Evolutionary conservation across 23 tunicate species (phyloP), one percentile per base, ranked within the genome.

Genomic region (Ascidia mentula): DNA sequence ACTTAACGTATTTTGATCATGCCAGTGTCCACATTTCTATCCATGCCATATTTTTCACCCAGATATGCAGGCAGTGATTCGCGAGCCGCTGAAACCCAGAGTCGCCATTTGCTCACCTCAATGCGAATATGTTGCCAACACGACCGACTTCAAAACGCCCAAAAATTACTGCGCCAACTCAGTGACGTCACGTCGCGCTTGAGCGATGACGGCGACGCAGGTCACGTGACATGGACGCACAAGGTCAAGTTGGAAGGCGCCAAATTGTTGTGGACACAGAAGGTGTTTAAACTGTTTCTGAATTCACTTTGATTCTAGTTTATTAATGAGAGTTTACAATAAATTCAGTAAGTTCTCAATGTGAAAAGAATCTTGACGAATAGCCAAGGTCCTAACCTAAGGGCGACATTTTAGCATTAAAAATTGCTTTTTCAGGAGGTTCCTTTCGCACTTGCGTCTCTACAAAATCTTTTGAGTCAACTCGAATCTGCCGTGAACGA

Each of bases 101-200:
- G 5, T 2, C 46, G 53, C 18, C 79, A 75, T 36, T 35, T 75
- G 18, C 79, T 75, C 30, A 22, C 22, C 40, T 35, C 38, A 1
- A 18, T 75, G 46, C 46, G 37, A 1, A 32, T 38, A 6, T 38
- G 38, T 9, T 38, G 34, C 28, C n/a, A 75, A 35, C 53, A 75
- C 53, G 79, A 18, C 18, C 79, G 59, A 2, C 79, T 75, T 20
- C 79, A 75, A 32, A 31, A 75, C 53, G 79, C 79, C 13, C 46
- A 75, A 24, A 38, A 75, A 46, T 22, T 75, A 2, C 18, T 75
- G 18, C 38, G 34, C n/a, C 79, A 75, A 17, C 37, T 75, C 22
- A 38, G 37, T 20, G 34, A 28, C 1, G 79, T 39, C 40, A 75
- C 75, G 40, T 35, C 38, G 32, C 38, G 40, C 18, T 71, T 34